Evolutionary conservation across 2,888 invertebrate genomes (phyloP), one percentile per base, ranked within the genome.

Genomic region (Muscina levida): DNA sequence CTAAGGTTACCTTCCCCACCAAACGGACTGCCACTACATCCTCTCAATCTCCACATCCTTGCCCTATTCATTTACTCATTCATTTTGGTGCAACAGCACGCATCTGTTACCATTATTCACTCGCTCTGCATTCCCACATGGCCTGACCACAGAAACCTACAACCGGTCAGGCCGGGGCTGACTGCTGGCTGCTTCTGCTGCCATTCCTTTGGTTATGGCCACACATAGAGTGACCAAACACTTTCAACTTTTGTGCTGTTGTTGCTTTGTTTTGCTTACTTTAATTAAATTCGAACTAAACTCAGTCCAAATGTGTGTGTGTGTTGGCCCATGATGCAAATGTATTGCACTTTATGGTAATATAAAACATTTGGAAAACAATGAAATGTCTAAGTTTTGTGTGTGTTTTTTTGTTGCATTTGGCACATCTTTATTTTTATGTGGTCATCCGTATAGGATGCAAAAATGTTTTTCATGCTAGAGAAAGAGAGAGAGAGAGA

Each of bases 251-350:
- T 67, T 72, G 62, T 62, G 19, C 39, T 39, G 19, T 17, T 13
- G 37, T 42, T 62, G 42, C 62, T 62, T 62, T 62, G 39, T 81
- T 81, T 72, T 77, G 81, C 74, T 81, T 77, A 70, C 74, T 81
- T 81, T 81, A 81, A 81, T 81, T 81, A 81, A 81, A 81, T 81
- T 81, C 72, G 71, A 39, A 74, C 77, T 75, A 81, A 62, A 62
- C 62, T 81, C 77, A 77, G 39, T 42, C 74, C 72, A 74, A 77
- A 80, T 80, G 51, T 19, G 51, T 76, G 76, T 80, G 51, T 19
- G 51, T 76, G 76, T 74, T 80, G 51, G 72, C 68, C 65, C 22
- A 65, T 74, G 31, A 5, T 57, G 26, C 15, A 59, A 17, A 51
- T 19, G 51, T 19, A 57, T 57, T 48, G 48, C 22, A 15, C 17